Evolutionary conservation across 2,888 invertebrate genomes (phyloP), one percentile per base, ranked within the genome.

Genomic region (Odiellus spinosus): DNA sequence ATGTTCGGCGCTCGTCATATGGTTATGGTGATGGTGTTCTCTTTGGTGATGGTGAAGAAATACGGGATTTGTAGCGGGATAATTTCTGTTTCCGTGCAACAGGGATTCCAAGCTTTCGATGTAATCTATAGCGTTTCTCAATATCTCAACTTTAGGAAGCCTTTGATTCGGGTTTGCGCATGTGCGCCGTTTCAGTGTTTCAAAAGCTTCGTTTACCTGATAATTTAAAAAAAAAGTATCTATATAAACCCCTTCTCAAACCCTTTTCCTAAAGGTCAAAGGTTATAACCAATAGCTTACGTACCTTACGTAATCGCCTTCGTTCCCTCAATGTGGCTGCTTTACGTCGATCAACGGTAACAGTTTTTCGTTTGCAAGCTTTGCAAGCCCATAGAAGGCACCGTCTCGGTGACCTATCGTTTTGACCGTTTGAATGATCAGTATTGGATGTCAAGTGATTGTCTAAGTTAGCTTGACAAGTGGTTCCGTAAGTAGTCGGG

Each of bases 181-280:
- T 0, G 96, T 91, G 46, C 95, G 71, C 60, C 85, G 75, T 62
- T 96, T 85, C 35, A 98, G 70, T 52, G 87, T 77, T 67, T 98
- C 96, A 66, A 96, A 98, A 0, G 96, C 96, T 67, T 98, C 96
- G 67, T 98, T 98, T 49, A 93, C 93, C 84, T 87, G 66, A 26
- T 26, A 26, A 26, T 20, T 32, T 15, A 2, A n/a, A 32, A 26
- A 26, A 26, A 4, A 26, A 4, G 26, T 26, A 8, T 6, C 26
- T 26, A 26, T 26, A 26, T 26, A 26, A 4, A 26, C 26, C n/a
- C n/a, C n/a, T n/a, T n/a, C n/a, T n/a, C n/a, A n/a, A n/a, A n/a
- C n/a, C n/a, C n/a, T n/a, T n/a, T n/a, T n/a, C n/a, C n/a, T n/a
- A n/a, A n/a, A n/a, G n/a, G n/a, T n/a, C n/a, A n/a, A n/a, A n/a